These are phyloP conservation scores for Drosophila melanogaster DNA, from an alignment of 1,140 invertebrate genomes.

Conservation along the genomic window DNA sequence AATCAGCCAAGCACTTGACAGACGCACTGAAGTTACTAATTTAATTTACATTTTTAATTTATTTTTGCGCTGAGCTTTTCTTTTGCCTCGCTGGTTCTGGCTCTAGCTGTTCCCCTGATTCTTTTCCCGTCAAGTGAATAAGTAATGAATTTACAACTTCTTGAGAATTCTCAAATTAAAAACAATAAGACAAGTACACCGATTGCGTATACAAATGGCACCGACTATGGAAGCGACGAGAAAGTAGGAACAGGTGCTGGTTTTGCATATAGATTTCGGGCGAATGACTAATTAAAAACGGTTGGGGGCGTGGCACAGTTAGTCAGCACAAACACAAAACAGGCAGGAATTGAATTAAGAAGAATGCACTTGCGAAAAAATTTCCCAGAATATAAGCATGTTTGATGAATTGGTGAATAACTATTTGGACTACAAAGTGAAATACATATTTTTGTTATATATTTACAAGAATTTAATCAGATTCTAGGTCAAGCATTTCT, in stretches of 20 bases:
- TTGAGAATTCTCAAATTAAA: constrained; percentile 83
- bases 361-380: constrained; percentile 14
- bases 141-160: constrained; percentile 83
- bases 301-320: constrained; percentile 67
- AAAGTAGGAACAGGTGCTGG: constrained; percentile 73
- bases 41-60: constrained; percentile 84
- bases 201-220: constrained; percentile 39
- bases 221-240: constrained; percentile 37
- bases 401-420: too few relatives aligned
- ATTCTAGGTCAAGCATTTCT: too few relatives aligned
- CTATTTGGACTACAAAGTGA: too few relatives aligned
- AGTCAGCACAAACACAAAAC: constrained; percentile 63
- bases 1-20: constrained; percentile 81
- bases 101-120: constrained; percentile 25
- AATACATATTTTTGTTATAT: too few relatives aligned
- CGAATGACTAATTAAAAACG: constrained; percentile 82
- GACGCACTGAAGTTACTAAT: constrained; percentile 83
- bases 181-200: constrained; percentile 74
- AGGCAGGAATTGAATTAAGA: constrained; percentile 6
- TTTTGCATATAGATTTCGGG: constrained; percentile 73
- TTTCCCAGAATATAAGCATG: too few relatives aligned
- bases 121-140: constrained; percentile 76
- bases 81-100: constrained; percentile 2
- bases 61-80: constrained; percentile 58
- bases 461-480: too few relatives aligned